These are phyloP conservation scores for Saturnia japonica DNA, from an alignment of 2,888 invertebrate genomes.

Conservation along the genomic window DNA sequence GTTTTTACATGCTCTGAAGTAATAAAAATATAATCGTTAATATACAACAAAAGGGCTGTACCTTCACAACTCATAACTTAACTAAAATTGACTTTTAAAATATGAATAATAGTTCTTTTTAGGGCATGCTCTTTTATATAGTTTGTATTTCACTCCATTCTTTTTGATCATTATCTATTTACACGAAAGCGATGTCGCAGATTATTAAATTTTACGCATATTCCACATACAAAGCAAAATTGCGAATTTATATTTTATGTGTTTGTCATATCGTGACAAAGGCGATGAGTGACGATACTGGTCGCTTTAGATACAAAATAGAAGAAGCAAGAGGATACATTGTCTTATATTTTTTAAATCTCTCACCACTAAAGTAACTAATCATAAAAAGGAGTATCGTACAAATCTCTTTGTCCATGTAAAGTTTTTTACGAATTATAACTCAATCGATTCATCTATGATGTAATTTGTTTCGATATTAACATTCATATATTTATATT, in stretches of 20 bases:
- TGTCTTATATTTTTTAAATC: too few relatives aligned
- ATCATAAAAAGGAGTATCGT: too few relatives aligned
- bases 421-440: background rate
- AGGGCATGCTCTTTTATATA: background rate
- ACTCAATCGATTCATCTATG: background rate
- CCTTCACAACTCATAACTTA: too few relatives aligned
- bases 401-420: background rate
- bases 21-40: too few relatives aligned
- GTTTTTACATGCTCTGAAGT: too few relatives aligned
- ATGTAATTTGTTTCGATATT: background rate
- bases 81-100: background rate
- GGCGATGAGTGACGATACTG: background rate
- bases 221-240: background rate
- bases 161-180: background rate
- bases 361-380: background rate
- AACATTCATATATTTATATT: too few relatives aligned
- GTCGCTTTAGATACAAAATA: background rate
- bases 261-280: background rate
- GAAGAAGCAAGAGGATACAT: too few relatives aligned
- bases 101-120: background rate
- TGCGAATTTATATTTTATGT: background rate
- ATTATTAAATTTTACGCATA: background rate
- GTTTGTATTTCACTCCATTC: background rate
- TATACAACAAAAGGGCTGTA: too few relatives aligned
- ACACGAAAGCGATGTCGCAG: background rate